These are phyloP conservation scores for Esperia sulphurella DNA, from an alignment of 2,888 invertebrate genomes.

Conservation along the genomic window DNA sequence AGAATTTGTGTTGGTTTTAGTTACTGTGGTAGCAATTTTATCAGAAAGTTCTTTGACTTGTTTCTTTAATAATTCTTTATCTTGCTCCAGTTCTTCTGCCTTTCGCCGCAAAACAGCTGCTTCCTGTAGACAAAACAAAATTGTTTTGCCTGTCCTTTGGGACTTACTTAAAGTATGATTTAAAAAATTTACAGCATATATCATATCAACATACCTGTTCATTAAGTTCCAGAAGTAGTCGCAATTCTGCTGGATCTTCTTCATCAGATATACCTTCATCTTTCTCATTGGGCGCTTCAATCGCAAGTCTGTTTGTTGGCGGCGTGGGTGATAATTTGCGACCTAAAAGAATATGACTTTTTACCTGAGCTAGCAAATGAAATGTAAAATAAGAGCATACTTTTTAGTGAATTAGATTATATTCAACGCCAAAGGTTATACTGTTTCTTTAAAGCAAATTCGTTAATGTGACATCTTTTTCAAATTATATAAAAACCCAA, in stretches of 20 bases:
- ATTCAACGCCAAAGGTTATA: background rate
- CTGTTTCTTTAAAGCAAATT: background rate
- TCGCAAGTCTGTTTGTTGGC: constrained; percentile 81
- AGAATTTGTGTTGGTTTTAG: constrained; percentile 52
- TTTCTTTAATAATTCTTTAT: constrained; percentile 85
- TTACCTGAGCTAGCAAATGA: too few relatives aligned
- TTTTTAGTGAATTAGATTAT: background rate
- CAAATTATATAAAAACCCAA: constrained; percentile 26
- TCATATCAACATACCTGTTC: too few relatives aligned
- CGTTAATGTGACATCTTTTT: background rate
- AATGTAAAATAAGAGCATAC: background rate
- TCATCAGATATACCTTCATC: constrained; percentile 87
- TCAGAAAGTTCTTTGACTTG: constrained; percentile 89
- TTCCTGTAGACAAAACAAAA: constrained; percentile 76
- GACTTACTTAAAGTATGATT: background rate
- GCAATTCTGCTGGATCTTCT: constrained; percentile 90
- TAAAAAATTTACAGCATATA: background rate
- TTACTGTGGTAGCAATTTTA: constrained; percentile 76
- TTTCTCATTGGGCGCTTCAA: constrained; percentile 83
- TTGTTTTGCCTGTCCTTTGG: background rate
- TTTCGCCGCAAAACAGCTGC: constrained; percentile 89
- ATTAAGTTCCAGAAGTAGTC: constrained; percentile 91
- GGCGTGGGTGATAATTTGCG: constrained; percentile 85
- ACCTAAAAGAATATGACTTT: constrained; percentile 55
- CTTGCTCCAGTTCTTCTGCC: constrained; percentile 90